A percentile compares a stretch with the other conserved stretches of the same genome.
Evolutionary conservation across 2,888 invertebrate genomes (phyloP).

Genomic region (Nemurella pictetii): DNA sequence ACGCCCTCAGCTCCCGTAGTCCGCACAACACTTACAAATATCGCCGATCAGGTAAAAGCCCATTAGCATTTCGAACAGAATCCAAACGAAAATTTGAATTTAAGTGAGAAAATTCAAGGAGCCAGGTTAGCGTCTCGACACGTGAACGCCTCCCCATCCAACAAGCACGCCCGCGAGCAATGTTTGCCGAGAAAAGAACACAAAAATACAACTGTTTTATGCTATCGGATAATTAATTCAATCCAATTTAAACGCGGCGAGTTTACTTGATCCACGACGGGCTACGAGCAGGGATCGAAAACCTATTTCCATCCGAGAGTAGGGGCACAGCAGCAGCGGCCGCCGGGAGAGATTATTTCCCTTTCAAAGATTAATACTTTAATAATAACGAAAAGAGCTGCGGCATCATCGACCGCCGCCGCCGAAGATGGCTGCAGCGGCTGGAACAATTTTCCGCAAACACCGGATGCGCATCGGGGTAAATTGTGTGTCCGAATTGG

Average conservation of each 20-base stretch:
- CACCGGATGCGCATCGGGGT: not conserved
- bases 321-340: not conserved
- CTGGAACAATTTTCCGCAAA: not conserved
- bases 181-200: slow-evolving; percentile 10
- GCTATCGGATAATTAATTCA: slow-evolving; percentile 24
- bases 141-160: not conserved
- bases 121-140: not conserved
- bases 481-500: not conserved
- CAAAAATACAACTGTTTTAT: slow-evolving; percentile 26
- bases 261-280: not conserved
- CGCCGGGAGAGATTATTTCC: slow-evolving; percentile 14
- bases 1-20: not conserved
- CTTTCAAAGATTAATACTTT: slow-evolving; percentile 26
- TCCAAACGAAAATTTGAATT: not conserved
- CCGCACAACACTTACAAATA: not conserved
- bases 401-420: not conserved
- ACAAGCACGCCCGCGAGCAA: not conserved
- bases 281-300: not conserved
- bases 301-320: slow-evolving; percentile 13
- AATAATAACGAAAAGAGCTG: slow-evolving; percentile 15
- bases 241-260: slow-evolving; percentile 19
- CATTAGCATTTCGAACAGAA: not conserved
- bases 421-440: no score
- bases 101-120: not conserved
- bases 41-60: not conserved